These are phyloP conservation scores for human DNA, from an alignment of 2,113 vertebrate genomes.

Conservation along the genomic window DNA sequence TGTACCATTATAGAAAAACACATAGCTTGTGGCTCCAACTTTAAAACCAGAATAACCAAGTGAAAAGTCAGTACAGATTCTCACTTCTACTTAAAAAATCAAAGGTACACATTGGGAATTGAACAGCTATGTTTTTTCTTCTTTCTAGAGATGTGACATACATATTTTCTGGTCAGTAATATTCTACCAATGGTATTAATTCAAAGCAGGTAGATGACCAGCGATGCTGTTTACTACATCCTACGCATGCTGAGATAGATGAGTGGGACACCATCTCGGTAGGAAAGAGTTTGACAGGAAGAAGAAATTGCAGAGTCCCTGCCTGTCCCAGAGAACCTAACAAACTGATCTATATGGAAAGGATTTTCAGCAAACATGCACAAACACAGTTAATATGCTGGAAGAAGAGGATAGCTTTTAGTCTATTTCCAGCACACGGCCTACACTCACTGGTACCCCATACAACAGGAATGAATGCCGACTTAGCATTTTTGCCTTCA, in stretches of 20 bases:
- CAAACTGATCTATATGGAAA: neutral
- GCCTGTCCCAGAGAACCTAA: neutral
- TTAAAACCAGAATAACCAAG: neutral
- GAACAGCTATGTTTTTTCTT: neutral
- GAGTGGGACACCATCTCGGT: neutral
- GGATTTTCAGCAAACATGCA: neutral
- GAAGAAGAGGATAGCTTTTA: neutral
- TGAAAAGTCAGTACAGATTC: neutral
- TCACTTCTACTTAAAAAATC: neutral
- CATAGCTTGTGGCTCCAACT: neutral
- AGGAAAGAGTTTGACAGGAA: neutral
- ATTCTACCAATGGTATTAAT: neutral
- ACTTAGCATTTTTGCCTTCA: neutral
- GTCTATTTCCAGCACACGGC: neutral
- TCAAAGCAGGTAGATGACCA: neutral
- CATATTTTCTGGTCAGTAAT: neutral
- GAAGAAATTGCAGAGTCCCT: neutral
- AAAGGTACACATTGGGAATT: neutral
- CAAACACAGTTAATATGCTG: neutral
- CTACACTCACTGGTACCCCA: neutral
- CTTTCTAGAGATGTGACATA: neutral
- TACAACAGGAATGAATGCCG: neutral
- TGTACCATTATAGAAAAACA: neutral
- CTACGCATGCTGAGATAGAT: neutral
- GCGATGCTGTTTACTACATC: neutral